Evolutionary conservation across 1,140 invertebrate species (phyloP).

Genomic region (Cotesia glomerata): DNA sequence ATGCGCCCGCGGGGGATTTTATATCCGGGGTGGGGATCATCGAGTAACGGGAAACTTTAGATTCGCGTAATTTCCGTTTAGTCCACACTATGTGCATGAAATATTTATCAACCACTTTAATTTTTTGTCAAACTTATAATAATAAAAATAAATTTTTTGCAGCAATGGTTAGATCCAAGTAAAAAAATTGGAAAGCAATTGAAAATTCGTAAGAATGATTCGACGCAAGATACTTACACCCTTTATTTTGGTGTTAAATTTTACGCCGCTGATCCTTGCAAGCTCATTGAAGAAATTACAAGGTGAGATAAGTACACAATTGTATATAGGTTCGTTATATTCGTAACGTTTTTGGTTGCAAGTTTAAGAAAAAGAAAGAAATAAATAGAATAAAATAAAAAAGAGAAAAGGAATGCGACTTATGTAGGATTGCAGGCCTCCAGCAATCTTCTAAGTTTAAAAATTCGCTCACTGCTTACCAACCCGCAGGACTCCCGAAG

Average conservation of each 20-base stretch:
- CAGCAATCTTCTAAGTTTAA: constrained; percentile 13
- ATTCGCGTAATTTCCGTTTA: constrained; percentile 53
- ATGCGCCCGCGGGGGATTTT: background rate
- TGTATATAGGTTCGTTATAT: background rate
- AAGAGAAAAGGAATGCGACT: background rate
- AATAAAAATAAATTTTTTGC: constrained; percentile 21
- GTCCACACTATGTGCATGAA: background rate
- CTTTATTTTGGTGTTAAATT: constrained; percentile 99
- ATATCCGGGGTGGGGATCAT: constrained; percentile 47
- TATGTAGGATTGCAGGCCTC: background rate
- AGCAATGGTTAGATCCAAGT: constrained; percentile 90
- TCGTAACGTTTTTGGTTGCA: background rate
- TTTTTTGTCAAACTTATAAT: background rate
- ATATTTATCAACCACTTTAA: background rate
- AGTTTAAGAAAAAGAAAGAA: background rate
- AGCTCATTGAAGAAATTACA: constrained; percentile 93
- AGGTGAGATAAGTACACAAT: constrained; percentile 67
- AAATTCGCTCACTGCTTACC: constrained; percentile 7
- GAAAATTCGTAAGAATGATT: constrained; percentile 69
- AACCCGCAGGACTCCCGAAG: background rate
- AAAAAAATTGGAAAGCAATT: constrained; percentile 85
- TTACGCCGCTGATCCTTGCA: constrained; percentile 96
- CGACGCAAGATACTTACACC: constrained; percentile 78
- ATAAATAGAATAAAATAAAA: background rate
- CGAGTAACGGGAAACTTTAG: constrained; percentile 53